Percentiles rank a stretch among this genome's conserved stretches.
phyloP scores from a whole-genome alignment of 2,113 vertebrate species.

The Takifugu bimaculatus region DNA sequence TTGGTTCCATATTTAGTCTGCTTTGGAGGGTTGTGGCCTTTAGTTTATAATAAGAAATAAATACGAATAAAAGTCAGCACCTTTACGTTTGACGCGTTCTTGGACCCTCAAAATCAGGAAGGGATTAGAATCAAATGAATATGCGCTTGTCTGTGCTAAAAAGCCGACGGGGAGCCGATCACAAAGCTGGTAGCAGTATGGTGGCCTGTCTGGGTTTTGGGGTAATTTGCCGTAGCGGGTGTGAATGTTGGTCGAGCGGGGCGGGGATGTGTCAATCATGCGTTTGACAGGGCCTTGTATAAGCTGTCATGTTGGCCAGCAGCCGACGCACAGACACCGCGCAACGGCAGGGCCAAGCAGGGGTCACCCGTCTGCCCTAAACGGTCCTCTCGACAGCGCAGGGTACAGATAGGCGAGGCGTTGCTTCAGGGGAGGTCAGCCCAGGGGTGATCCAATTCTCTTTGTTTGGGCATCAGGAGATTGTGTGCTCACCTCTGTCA shows the following conservation, averaged over 20 bases:
- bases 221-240: slow-evolving; percentile 51
- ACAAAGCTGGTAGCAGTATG: slow-evolving; percentile 15
- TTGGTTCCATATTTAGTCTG: no score
- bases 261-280: slow-evolving; percentile 65
- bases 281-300: slow-evolving; percentile 59
- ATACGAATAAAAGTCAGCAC: no score
- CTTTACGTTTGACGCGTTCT: no score
- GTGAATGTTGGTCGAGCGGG: slow-evolving; percentile 46
- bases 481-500: slow-evolving; percentile 75
- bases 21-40: no score
- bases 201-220: slow-evolving; percentile 53
- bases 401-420: slow-evolving; percentile 62
- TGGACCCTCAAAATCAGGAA: no score
- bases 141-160: slow-evolving; percentile 1
- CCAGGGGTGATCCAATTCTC: slow-evolving; percentile 76
- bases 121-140: neutral
- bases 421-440: slow-evolving; percentile 64
- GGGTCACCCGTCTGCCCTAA: slow-evolving; percentile 66
- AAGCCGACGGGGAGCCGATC: slow-evolving; percentile 40
- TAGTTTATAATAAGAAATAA: no score
- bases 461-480: slow-evolving; percentile 63
- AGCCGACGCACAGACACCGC: slow-evolving; percentile 39
- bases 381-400: slow-evolving; percentile 48
- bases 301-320: slow-evolving; percentile 65
- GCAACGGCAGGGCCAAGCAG: slow-evolving; percentile 40